phyloP scores from a whole-genome alignment of 2,888 invertebrate genomes.

The Camponotus fellah region DNA sequence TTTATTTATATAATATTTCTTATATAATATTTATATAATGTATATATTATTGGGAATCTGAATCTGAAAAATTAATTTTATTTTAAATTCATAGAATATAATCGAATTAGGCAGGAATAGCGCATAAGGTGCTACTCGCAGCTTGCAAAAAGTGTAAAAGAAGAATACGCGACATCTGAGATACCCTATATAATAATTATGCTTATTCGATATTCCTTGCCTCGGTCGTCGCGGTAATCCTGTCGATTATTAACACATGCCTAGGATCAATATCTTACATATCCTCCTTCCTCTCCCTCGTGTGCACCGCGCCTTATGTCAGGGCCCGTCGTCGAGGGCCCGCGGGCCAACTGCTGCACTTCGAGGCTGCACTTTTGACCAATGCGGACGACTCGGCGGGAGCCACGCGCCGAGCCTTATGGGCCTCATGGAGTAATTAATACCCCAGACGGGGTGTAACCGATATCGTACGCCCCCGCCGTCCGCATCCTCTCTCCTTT shows the following conservation, averaged over 20 bases:
- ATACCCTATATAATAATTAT: constrained; percentile 41
- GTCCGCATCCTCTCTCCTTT: constrained; percentile 31
- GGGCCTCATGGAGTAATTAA: constrained; percentile 65
- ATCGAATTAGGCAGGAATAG: neutral
- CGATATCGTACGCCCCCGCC: constrained; percentile 64
- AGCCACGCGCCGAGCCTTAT: constrained; percentile 68
- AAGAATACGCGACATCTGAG: constrained; percentile 18
- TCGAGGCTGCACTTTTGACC: constrained; percentile 49
- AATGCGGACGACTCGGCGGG: constrained; percentile 56
- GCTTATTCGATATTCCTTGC: constrained; percentile 36
- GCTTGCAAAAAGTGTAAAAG: neutral
- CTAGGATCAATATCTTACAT: constrained; percentile 43
- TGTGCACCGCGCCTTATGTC: constrained; percentile 53
- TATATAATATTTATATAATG: too few relatives aligned
- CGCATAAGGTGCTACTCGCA: neutral
- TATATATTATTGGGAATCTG: too few relatives aligned
- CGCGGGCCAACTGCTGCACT: constrained; percentile 66
- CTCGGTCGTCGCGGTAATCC: constrained; percentile 42
- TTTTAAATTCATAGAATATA: neutral
- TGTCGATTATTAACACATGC: constrained; percentile 59
- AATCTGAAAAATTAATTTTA: neutral
- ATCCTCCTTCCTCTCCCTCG: constrained; percentile 29
- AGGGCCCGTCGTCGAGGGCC: constrained; percentile 39
- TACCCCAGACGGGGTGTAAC: constrained; percentile 65
- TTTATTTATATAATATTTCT: too few relatives aligned